A percentile compares a stretch with the other conserved stretches of the same genome.
phyloP scores from a whole-genome alignment of 2,888 invertebrate species.

The Plebejus argus region DNA sequence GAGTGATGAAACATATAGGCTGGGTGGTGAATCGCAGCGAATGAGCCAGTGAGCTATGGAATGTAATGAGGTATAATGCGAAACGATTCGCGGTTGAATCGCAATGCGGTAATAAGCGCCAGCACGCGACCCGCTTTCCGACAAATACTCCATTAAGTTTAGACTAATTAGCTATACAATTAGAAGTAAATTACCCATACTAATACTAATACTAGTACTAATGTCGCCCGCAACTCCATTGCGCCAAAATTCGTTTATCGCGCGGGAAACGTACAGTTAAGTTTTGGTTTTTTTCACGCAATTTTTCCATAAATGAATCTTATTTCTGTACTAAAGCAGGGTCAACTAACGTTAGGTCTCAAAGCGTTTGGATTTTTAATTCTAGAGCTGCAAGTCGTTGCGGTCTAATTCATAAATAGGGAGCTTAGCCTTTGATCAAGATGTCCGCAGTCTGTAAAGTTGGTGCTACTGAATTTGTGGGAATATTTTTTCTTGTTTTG shows the following conservation, averaged over 20 bases:
- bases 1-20: neutral
- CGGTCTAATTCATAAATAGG: constrained; percentile 17
- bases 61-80: constrained; percentile 35
- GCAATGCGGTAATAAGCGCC: constrained; percentile 42
- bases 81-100: constrained; percentile 43
- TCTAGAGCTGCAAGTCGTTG: neutral
- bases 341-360: neutral
- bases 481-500: neutral
- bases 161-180: constrained; percentile 14
- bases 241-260: too few species aligned
- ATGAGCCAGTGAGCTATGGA: constrained; percentile 8
- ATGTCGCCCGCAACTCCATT: neutral
- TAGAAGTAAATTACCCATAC: neutral
- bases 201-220: neutral
- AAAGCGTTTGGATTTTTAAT: constrained; percentile 6
- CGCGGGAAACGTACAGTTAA: too few species aligned
- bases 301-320: neutral
- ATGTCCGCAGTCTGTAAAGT: neutral
- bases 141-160: neutral
- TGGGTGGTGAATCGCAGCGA: neutral
- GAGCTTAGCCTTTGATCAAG: constrained; percentile 14
- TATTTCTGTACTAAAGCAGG: neutral
- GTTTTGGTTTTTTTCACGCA: too few species aligned
- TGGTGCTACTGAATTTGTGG: neutral
- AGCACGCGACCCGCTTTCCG: constrained; percentile 38